A percentile compares a stretch with the other conserved stretches of the same genome.
These are phyloP conservation scores for Sinhomidia bicolor DNA, from an alignment of 2,888 invertebrate genomes.

Conservation along the genomic window DNA sequence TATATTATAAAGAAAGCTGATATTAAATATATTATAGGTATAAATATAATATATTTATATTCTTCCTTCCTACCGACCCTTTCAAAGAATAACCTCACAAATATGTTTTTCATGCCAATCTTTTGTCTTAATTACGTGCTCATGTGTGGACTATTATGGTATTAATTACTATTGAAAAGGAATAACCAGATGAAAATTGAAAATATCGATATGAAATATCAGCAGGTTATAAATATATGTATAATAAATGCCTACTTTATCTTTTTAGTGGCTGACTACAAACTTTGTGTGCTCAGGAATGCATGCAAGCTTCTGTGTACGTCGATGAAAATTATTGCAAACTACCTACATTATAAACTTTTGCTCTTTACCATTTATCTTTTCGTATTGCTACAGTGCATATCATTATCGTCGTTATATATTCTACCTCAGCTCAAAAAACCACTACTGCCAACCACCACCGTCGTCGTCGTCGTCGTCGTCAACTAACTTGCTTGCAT, in stretches of 20 bases:
- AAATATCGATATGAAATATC: background rate
- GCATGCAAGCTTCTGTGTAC: background rate
- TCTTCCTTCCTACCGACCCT: background rate
- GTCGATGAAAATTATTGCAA: background rate
- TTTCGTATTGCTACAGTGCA: background rate
- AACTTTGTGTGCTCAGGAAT: background rate
- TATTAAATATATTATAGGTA: background rate
- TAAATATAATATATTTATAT: too few species aligned
- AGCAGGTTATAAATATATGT: background rate
- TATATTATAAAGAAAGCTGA: background rate
- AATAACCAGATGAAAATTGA: slow-evolving; percentile 41
- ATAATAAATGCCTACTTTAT: background rate
- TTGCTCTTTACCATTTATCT: background rate
- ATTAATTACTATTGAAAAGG: slow-evolving; percentile 18
- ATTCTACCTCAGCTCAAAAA: background rate
- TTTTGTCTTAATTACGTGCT: slow-evolving; percentile 15
- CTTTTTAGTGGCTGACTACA: background rate
- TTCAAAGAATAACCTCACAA: background rate
- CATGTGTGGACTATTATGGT: background rate
- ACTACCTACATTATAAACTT: background rate
- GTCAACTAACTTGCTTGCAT: background rate
- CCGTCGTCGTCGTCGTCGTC: background rate
- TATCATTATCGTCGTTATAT: background rate
- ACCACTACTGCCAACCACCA: background rate
- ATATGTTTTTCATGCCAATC: background rate